phyloP scores from a whole-genome alignment of 2,797 vertebrate species.

The Micrastur ruficollis region DNA sequence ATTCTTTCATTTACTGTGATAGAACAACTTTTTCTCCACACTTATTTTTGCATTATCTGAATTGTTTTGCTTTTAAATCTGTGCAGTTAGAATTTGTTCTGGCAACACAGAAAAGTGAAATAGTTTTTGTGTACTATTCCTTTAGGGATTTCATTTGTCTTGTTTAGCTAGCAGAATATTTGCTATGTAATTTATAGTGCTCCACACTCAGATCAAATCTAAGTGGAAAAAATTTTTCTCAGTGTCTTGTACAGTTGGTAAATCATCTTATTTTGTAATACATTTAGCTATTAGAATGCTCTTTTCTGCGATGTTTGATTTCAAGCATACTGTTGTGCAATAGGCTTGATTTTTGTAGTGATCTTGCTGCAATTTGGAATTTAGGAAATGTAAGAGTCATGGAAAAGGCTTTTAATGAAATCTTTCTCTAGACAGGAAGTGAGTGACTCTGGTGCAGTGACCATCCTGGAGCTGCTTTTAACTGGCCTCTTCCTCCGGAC shows the following conservation, averaged over 20 bases:
- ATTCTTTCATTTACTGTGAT: neutral
- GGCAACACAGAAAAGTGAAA: neutral
- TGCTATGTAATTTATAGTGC: neutral
- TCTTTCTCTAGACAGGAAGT: slow-evolving; percentile 22
- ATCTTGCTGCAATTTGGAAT: slow-evolving; percentile 33
- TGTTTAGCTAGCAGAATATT: neutral
- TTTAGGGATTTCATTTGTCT: neutral
- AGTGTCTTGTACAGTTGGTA: slow-evolving; percentile 7
- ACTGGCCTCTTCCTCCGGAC: neutral
- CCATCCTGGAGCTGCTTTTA: neutral
- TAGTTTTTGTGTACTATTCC: neutral
- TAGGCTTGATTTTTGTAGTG: neutral
- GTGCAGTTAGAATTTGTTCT: neutral
- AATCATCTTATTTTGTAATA: slow-evolving; percentile 48
- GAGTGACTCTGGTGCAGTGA: neutral
- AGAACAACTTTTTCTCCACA: neutral
- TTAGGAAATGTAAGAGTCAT: slow-evolving; percentile 45
- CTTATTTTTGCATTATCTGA: neutral
- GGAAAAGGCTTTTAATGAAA: neutral
- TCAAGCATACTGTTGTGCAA: slow-evolving; percentile 44
- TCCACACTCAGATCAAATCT: slow-evolving; percentile 32
- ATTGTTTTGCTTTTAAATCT: neutral
- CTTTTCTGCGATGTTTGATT: neutral
- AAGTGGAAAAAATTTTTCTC: slow-evolving; percentile 38
- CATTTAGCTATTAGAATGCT: neutral